Percentiles rank a stretch among this genome's conserved stretches.
phyloP scores from a whole-genome alignment of 2,113 vertebrate genomes.

The Anguilla rostrata region DNA sequence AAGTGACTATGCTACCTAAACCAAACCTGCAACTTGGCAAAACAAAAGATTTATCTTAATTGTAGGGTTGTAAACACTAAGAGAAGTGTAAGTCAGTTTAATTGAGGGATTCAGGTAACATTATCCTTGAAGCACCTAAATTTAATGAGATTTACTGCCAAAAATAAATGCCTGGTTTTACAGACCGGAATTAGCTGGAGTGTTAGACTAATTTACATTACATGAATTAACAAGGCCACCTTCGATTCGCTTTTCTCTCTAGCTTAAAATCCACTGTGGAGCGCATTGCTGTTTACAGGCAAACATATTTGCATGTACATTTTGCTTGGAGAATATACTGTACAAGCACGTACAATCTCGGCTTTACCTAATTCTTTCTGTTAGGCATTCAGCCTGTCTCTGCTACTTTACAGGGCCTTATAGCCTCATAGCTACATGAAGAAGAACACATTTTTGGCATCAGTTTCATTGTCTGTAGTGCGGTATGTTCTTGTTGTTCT shows the following conservation, averaged over 20 bases:
- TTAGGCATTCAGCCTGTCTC: neutral
- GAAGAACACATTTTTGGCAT: too few relatives aligned
- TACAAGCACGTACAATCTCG: neutral
- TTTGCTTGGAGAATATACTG: neutral
- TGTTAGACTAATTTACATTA: neutral
- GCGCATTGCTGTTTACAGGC: neutral
- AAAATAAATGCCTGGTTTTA: constrained; percentile 29
- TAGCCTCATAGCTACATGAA: too few relatives aligned
- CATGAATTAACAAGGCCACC: constrained; percentile 16
- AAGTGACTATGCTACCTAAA: constrained; percentile 25
- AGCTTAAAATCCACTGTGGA: constrained; percentile 4
- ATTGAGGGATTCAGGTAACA: neutral
- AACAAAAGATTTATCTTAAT: neutral
- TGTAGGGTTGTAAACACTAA: constrained; percentile 6
- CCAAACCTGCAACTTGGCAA: neutral
- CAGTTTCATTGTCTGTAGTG: too few relatives aligned
- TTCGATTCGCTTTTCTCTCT: neutral
- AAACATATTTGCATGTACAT: constrained; percentile 1
- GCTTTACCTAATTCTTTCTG: neutral
- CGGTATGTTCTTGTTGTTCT: too few relatives aligned
- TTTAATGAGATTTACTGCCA: constrained; percentile 34
- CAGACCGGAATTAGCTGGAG: constrained; percentile 25
- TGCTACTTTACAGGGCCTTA: too few relatives aligned
- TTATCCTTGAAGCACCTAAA: neutral
- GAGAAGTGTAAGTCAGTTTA: constrained; percentile 22